Evolutionary conservation across 2,113 vertebrate species (phyloP).

Genomic region (Datnioides undecimradiatus): DNA sequence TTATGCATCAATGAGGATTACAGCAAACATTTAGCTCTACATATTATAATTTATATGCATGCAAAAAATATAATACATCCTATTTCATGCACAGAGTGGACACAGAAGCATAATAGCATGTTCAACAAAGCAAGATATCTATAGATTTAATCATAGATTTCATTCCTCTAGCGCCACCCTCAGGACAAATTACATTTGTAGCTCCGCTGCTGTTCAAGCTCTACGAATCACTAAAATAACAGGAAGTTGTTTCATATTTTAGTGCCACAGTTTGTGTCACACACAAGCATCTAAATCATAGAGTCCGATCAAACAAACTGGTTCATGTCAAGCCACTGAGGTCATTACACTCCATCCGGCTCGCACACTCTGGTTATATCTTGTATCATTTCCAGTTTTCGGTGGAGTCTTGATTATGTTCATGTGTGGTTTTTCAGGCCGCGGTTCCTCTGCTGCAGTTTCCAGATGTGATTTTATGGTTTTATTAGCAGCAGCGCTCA

Average conservation of each 20-base stretch:
- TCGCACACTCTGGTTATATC: conserved; percentile 11
- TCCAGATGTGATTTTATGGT: conserved; percentile 59
- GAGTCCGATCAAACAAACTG: not conserved
- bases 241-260: not conserved
- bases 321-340: not conserved
- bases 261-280: not conserved
- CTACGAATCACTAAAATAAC: too few relatives aligned
- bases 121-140: not conserved
- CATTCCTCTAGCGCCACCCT: not conserved
- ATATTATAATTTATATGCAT: not conserved
- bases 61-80: not conserved
- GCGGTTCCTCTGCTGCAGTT: conserved; percentile 43
- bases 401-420: conserved; percentile 24
- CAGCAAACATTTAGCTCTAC: too few relatives aligned
- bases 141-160: not conserved
- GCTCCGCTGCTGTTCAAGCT: too few relatives aligned
- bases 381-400: conserved; percentile 35
- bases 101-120: not conserved
- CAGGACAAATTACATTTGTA: not conserved
- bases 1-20: too few relatives aligned
- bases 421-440: conserved; percentile 35
- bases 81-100: not conserved
- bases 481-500: conserved; percentile 46
- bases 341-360: not conserved
- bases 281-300: not conserved